Conservation (phyloP, 2,888 invertebrate genomes). For the Hypolimnas misippus region DNA sequence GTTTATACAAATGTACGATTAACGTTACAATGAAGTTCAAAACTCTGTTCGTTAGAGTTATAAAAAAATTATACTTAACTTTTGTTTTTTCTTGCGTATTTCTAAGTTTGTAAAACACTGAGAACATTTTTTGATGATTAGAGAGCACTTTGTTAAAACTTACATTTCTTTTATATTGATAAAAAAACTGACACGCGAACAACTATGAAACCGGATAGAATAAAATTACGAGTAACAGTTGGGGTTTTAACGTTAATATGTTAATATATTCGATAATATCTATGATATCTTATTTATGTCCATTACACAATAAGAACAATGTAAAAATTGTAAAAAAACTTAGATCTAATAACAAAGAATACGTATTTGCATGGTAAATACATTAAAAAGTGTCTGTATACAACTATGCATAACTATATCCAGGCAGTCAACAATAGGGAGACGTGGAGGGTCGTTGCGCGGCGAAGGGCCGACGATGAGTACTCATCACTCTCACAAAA, state of each 20-base stretch:
- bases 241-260: not conserved
- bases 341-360: too few species aligned
- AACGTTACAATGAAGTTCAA: too few species aligned
- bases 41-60: too few species aligned
- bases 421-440: conserved; percentile 38
- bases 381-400: not conserved
- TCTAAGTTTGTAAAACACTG: too few species aligned
- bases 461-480: conserved; percentile 55
- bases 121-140: too few species aligned
- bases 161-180: not conserved
- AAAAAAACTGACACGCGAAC: not conserved
- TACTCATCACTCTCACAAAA: conserved; percentile 65
- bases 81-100: too few species aligned
- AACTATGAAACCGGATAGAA: not conserved
- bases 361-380: not conserved
- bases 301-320: too few species aligned
- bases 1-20: too few species aligned
- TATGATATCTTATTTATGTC: too few species aligned
- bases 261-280: not conserved
- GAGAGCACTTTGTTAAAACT: not conserved
- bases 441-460: conserved; percentile 44
- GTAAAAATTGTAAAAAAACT: too few species aligned
- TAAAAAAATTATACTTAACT: too few species aligned
- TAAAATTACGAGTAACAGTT: not conserved
- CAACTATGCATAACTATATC: conserved; percentile 3